Evolutionary conservation across 2,113 vertebrate species (phyloP).

Genomic region (Pontoporia blainvillei): DNA sequence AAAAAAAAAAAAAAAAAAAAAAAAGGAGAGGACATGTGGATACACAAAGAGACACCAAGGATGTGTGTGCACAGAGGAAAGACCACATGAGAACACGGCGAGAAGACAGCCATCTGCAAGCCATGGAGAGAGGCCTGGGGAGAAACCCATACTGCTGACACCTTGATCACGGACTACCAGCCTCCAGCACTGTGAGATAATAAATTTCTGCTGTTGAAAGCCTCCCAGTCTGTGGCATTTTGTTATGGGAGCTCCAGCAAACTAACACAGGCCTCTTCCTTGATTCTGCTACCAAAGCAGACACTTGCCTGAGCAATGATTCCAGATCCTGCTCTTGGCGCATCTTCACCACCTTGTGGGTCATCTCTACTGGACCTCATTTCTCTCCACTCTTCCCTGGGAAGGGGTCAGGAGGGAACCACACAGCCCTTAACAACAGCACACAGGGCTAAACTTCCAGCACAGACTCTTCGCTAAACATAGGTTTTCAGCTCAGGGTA

Average conservation of each 20-base stretch:
- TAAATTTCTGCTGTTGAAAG: background rate
- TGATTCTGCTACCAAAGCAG: background rate
- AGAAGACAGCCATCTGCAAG: background rate
- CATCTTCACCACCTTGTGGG: accelerated
- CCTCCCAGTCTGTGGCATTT: background rate
- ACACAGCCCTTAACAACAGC: background rate
- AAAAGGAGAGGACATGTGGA: background rate
- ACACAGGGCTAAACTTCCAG: background rate
- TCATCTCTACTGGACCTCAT: background rate
- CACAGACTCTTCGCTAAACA: background rate
- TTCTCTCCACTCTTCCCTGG: background rate
- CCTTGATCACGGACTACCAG: background rate
- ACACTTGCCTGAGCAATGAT: too few species aligned
- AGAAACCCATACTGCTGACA: background rate
- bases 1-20: too few species aligned
- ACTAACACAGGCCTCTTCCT: background rate
- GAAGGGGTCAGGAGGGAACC: background rate
- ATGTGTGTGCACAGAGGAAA: background rate
- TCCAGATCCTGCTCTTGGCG: background rate
- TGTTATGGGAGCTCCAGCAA: background rate
- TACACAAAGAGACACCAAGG: background rate
- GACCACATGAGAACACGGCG: accelerated
- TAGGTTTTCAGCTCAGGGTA: background rate
- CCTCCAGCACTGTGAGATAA: background rate
- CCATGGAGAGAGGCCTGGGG: background rate